Evolutionary conservation across 2,113 vertebrate genomes (phyloP), one percentile per base, ranked within the genome.

Genomic region (Sula dactylatra): DNA sequence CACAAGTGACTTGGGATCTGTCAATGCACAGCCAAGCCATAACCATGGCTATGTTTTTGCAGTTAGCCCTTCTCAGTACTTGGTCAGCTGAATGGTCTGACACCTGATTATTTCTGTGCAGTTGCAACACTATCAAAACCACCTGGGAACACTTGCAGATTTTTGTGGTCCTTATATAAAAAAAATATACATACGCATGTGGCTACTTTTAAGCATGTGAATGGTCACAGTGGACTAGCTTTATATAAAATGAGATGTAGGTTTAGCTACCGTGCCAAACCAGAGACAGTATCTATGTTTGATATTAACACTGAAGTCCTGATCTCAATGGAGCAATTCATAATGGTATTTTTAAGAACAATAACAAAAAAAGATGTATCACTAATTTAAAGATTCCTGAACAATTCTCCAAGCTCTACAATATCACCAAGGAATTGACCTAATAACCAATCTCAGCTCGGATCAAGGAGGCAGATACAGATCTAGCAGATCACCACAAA

Each of bases 401-500:
- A 31, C 36, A 36, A 31, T 25, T 59, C 32, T 44, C 34, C 52
- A 56, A 76, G 16, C 21, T 20, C 13, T 3, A 15, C 32, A 56
- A 4, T 0, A 31, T 2, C 6, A 66, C 13, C 11, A 13, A 40
- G 31, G 13, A 45, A 72, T 6, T 15, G 2, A 31, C 9, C 8
- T 11, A 6, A 78, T 25, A 54, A 31, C 22, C 1, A 1, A 3
- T 1, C 36, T 27, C 58, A 58, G 0, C 15, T 24, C 22, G 9
- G 27, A 19, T 10, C 26, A 24, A 49, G 13, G 16, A 8, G 36
- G 24, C 52, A 82, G 56, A 6, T 31, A 38, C 24, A 78, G 38
- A 34, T 2, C 21, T 34, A 93, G 29, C n/a, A 79, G 58, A 38
- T 19, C 7, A 15, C 15, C 69, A 70, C 16, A 54, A 42, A n/a